Evolutionary conservation across 1,140 invertebrate genomes (phyloP), one percentile per base, ranked within the genome.

Genomic region (Drosophila lowei): DNA sequence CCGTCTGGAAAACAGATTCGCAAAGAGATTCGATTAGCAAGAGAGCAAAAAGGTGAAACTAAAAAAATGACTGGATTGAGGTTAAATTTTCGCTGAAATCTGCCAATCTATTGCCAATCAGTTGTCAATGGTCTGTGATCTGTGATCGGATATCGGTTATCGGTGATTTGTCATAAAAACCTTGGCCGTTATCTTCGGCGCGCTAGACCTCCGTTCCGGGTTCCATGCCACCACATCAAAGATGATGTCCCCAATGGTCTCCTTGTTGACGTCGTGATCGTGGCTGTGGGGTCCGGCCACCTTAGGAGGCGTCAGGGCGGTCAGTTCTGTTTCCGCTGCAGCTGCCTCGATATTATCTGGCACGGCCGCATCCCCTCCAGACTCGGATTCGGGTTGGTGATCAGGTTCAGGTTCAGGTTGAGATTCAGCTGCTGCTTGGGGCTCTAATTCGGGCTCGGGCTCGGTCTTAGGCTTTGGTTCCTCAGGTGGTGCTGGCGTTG

Each of bases 191-290:
- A 83, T 46, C 53, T 83, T 80, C 6, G 81, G 64, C 49, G 66
- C 43, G 53, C 64, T 62, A 58, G 83, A 88, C 11, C 83, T 74
- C 30, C 83, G 78, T 52, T 88, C 83, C 9, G 75, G 79, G 13
- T 75, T 83, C 47, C 80, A 77, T 41, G 84, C 75, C 47, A 81
- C 71, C 11, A 80, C 50, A 56, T 88, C 78, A 11, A 88, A 66
- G 49, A 88, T 79, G 18, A 88, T 88, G 47, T 88, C 83, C 3
- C 83, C 83, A 11, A 88, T 88, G 44, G 83, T 88, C 55, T 88
- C 83, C 55, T 88, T 88, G 67, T 88, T 88, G 23, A 75, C 46
- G 43, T 88, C 61, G n/a, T 79, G 75, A 5, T 61, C 47, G 11
- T 76, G 76, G n/a, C 23, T 44, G 11, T 46, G 74, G 1, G 34